Evolutionary conservation across 1,140 invertebrate genomes (phyloP).

Genomic region (Samia ricini): DNA sequence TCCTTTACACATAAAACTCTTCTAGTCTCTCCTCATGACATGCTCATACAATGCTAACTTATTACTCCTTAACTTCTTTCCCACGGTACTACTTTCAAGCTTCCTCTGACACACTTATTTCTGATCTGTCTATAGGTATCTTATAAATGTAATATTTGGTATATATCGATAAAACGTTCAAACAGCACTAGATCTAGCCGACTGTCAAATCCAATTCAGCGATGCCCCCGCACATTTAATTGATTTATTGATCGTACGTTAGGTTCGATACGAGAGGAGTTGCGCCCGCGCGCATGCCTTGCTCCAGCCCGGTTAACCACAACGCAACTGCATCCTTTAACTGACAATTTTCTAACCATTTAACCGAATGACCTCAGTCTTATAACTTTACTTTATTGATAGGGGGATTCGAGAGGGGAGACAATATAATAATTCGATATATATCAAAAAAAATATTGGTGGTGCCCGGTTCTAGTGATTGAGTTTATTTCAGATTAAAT

Average conservation of each 20-base stretch:
- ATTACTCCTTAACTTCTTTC: too few relatives aligned
- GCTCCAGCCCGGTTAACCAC: constrained; percentile 32
- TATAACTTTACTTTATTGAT: not conserved
- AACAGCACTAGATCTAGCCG: constrained; percentile 59
- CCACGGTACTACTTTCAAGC: too few relatives aligned
- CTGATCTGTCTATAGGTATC: not conserved
- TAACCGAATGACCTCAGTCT: constrained; percentile 64
- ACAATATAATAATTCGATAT: too few relatives aligned
- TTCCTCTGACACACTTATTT: too few relatives aligned
- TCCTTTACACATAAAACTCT: too few relatives aligned
- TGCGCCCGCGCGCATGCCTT: constrained; percentile 51
- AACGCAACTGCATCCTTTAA: constrained; percentile 66
- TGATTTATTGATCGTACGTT: constrained; percentile 77
- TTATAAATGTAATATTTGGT: not conserved
- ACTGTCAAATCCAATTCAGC: constrained; percentile 76
- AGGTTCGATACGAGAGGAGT: constrained; percentile 67
- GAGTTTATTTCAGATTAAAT: too few relatives aligned
- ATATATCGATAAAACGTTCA: constrained; percentile 28
- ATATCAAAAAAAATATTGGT: too few relatives aligned
- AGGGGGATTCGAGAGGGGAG: too few relatives aligned
- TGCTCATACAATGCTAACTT: too few relatives aligned
- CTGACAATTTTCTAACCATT: constrained; percentile 56
- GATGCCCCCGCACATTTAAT: constrained; percentile 70
- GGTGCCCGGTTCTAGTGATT: too few relatives aligned
- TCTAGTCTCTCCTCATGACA: too few relatives aligned